A percentile compares a stretch with the other conserved stretches of the same genome.
These are phyloP conservation scores for Apodemia duryi DNA, from an alignment of 2,888 invertebrate genomes.

Conservation along the genomic window DNA sequence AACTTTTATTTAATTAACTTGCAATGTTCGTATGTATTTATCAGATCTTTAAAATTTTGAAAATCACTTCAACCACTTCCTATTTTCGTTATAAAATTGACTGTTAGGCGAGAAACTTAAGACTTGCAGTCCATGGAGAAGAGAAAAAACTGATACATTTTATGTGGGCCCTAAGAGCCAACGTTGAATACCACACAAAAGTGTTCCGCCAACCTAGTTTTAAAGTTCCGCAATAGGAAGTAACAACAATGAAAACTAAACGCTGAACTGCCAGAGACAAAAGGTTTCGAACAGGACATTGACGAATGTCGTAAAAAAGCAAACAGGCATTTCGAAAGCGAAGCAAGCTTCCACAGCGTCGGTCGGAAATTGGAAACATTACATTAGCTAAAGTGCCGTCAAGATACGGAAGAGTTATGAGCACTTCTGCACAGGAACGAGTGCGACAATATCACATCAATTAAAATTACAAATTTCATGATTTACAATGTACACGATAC, in stretches of 20 bases:
- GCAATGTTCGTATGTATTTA: too few species aligned
- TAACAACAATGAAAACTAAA: slow-evolving; percentile 31
- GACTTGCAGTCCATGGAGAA: too few species aligned
- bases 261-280: slow-evolving; percentile 41
- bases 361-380: slow-evolving; percentile 71
- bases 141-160: too few species aligned
- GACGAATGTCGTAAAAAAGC: slow-evolving; percentile 69
- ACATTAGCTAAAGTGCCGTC: slow-evolving; percentile 58
- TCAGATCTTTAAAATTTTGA: too few species aligned
- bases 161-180: not conserved
- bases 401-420: slow-evolving; percentile 64
- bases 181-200: slow-evolving; percentile 4
- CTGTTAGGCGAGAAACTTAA: too few species aligned
- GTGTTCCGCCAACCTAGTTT: not conserved
- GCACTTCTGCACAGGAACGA: slow-evolving; percentile 36
- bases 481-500: slow-evolving; percentile 19
- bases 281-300: slow-evolving; percentile 63
- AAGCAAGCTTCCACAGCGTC: slow-evolving; percentile 33
- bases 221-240: slow-evolving; percentile 25
- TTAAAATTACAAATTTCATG: slow-evolving; percentile 30
- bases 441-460: slow-evolving; percentile 32
- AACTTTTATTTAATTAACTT: too few species aligned
- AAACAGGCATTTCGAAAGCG: slow-evolving; percentile 42
- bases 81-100: too few species aligned
- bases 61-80: too few species aligned